These are phyloP conservation scores for Cephus cinctus DNA, from an alignment of 1,140 invertebrate genomes.

Conservation along the genomic window DNA sequence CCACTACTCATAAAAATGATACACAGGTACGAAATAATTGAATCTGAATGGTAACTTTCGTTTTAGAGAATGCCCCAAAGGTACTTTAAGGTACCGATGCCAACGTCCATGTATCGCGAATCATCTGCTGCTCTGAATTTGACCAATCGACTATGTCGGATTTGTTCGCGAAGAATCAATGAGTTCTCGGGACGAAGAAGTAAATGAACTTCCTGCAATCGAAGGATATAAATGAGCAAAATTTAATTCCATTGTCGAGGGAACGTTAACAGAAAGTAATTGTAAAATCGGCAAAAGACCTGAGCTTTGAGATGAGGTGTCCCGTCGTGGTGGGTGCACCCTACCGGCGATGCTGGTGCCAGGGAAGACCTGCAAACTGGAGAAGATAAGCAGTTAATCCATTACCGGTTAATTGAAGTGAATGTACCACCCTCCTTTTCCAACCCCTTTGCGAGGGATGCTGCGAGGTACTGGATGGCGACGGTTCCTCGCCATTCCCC, in stretches of 20 bases:
- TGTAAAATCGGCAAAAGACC: slow-evolving; percentile 6
- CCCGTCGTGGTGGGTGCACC: neutral
- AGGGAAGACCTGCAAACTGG: slow-evolving; percentile 10
- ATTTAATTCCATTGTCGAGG: neutral
- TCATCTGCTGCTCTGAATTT: neutral
- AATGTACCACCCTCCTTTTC: slow-evolving; percentile 23
- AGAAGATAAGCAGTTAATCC: slow-evolving; percentile 41
- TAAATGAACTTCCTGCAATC: neutral
- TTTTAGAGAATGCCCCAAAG: no score
- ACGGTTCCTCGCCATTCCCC: no score
- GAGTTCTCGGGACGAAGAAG: neutral
- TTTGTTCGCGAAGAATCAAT: neutral
- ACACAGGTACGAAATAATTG: no score
- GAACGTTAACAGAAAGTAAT: neutral
- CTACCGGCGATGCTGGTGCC: neutral
- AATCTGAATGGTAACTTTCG: no score
- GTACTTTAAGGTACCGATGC: neutral
- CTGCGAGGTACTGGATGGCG: no score
- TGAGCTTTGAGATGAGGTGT: no score
- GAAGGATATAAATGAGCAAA: neutral
- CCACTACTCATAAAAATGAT: no score
- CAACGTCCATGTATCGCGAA: neutral
- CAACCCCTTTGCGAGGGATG: no score
- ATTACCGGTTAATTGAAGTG: slow-evolving; percentile 42
- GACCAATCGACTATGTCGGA: neutral